Evolutionary conservation across 2,113 vertebrate species (phyloP).

Genomic region (Amblyornis subalaris): DNA sequence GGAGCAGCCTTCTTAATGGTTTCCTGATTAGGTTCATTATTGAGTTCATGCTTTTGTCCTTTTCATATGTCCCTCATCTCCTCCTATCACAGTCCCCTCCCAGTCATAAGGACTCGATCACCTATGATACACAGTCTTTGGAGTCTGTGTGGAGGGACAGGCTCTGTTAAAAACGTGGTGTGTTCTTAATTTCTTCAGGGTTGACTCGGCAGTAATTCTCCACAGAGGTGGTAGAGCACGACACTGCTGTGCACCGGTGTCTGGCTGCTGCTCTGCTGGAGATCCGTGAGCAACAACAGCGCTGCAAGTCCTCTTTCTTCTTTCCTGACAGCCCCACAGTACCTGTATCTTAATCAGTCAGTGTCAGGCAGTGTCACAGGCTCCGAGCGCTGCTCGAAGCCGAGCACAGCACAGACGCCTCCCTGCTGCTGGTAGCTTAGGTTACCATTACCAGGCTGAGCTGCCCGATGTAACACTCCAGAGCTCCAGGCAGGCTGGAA

Average conservation of each 20-base stretch:
- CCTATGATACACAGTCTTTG: neutral
- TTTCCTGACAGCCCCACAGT: conserved; percentile 25
- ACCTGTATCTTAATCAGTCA: conserved; percentile 48
- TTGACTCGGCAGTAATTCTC: conserved; percentile 20
- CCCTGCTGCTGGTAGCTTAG: conserved; percentile 52
- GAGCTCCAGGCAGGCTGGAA: neutral
- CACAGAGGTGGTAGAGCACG: neutral
- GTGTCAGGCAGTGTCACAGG: conserved; percentile 50
- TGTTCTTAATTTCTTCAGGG: neutral
- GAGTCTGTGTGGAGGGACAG: neutral
- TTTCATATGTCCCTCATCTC: neutral
- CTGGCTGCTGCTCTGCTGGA: conserved; percentile 47
- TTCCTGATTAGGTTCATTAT: neutral
- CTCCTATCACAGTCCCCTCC: neutral
- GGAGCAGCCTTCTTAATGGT: neutral
- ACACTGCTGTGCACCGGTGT: neutral
- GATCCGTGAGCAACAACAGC: conserved; percentile 1
- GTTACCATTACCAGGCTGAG: conserved; percentile 16
- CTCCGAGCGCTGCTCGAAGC: neutral
- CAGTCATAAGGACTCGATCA: neutral
- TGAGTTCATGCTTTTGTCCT: neutral
- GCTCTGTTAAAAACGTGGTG: neutral
- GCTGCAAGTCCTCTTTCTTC: conserved; percentile 13
- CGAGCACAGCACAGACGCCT: conserved; percentile 19
- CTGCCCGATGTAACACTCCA: neutral